Evolutionary conservation across 2,113 vertebrate species (phyloP).

Genomic region (Eulemur rufifrons): DNA sequence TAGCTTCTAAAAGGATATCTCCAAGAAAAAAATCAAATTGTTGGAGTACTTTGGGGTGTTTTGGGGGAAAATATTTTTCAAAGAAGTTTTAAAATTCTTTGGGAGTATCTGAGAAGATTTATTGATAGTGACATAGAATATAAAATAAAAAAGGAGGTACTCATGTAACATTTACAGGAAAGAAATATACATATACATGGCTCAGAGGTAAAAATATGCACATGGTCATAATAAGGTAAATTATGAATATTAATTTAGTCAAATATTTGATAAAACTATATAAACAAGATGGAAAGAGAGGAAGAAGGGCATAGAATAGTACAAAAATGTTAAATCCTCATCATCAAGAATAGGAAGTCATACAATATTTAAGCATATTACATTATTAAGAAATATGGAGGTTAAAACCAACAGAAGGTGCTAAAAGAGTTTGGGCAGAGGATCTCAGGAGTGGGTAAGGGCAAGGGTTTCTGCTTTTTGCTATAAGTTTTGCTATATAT

Average conservation of each 20-base stretch:
- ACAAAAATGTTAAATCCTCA: not conserved
- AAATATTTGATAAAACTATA: not conserved
- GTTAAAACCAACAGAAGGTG: not conserved
- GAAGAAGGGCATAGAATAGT: not conserved
- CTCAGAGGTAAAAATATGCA: not conserved
- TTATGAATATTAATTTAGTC: not conserved
- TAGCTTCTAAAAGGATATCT: not conserved
- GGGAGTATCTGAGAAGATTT: not conserved
- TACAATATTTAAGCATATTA: not conserved
- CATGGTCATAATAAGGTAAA: not conserved
- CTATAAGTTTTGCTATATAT: not conserved
- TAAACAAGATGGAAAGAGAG: not conserved
- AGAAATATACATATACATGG: not conserved
- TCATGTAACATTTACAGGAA: not conserved
- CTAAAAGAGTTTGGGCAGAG: not conserved
- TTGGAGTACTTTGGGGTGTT: not conserved
- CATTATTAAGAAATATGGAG: not conserved
- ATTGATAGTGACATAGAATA: not conserved
- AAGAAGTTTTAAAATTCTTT: slow-evolving; percentile 8
- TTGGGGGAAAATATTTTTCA: not conserved
- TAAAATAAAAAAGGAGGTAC: not conserved
- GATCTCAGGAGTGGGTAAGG: not conserved
- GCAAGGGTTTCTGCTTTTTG: not conserved
- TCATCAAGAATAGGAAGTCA: not conserved
- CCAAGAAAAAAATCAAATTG: not conserved